Base-by-base conservation (phyloP, 2,888 invertebrate genomes). In the Ormyrus thymus region DNA sequence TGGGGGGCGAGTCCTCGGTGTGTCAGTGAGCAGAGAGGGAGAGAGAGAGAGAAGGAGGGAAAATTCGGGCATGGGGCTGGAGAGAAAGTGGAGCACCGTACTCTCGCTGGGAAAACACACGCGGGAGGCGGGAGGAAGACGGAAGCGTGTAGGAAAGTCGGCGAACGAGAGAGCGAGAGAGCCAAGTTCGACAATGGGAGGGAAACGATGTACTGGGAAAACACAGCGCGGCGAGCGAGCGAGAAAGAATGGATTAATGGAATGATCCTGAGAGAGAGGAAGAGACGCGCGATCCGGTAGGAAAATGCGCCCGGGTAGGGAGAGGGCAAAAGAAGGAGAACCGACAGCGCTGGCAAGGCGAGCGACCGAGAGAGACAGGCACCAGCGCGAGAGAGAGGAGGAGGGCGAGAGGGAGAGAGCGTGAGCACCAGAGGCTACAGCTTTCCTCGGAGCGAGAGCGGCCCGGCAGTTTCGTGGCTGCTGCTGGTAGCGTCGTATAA, bases 381-480 rank as follows among this genome's bases (percentile, higher is more conserved):
- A 80, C 73, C 81, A 79, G 74, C 50, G 66, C 53, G 73, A 73
- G 82, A 80, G 82, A 82, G 80, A 79, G 84, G 55, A 80, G 75
- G 81, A 82, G 84, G 82, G 3, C 58, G 81, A 76, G 81, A 82
- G 85, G 82, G 79, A 80, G 82, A 84, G 53, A 11, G 56, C 29
- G 56, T 48, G 43, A 56, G 53, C 56, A 46, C 59, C 70, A 29
- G 29, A 29, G 29, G 29, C 29, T 29, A 71, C 72, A 72, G 70
- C 62, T 50, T 72, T 56, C 55, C 56, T 56, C 53, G 46, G 29
- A 29, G 29, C 66, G 66, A 51, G 29, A 29, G 71, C 61, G 71
- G 46, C 59, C 62, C 51, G 43, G 46, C 71, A 77, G 79, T 79
- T 65, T 58, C 79, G 79, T 76, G 68, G 79, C 79, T 72, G 79